A percentile compares a stretch with the other conserved stretches of the same genome.
These are phyloP conservation scores for Pedionomus torquatus DNA, from an alignment of 2,113 vertebrate genomes.

Conservation along the genomic window DNA sequence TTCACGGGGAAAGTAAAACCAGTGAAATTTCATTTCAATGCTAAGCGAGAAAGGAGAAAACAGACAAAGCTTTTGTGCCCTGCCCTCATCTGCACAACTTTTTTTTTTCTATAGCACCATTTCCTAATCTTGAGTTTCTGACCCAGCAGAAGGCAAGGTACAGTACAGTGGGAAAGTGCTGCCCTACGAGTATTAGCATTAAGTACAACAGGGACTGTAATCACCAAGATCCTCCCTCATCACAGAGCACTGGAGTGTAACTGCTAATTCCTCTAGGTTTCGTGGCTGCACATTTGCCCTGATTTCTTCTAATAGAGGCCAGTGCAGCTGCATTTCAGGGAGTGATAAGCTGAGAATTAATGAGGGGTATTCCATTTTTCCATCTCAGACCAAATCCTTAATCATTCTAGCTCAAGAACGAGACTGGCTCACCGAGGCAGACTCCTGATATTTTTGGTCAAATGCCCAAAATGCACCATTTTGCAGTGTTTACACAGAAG, in stretches of 20 bases:
- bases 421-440: neutral
- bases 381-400: neutral
- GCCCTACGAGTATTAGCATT: neutral
- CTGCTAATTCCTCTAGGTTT: neutral
- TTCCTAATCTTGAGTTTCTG: neutral
- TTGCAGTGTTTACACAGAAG: slow-evolving; percentile 16
- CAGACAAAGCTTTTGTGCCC: neutral
- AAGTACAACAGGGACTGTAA: neutral
- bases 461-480: slow-evolving; percentile 18
- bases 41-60: neutral
- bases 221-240: neutral
- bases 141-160: neutral
- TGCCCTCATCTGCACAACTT: neutral
- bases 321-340: neutral
- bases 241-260: neutral
- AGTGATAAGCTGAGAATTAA: neutral
- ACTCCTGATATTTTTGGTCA: slow-evolving; percentile 6
- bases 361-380: neutral
- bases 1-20: neutral
- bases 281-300: neutral
- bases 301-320: neutral
- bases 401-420: neutral
- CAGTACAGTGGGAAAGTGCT: rapidly evolving
- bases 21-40: neutral
- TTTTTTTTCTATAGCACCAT: neutral